Evolutionary conservation across 92 coral and sea anemone species (phyloP), one percentile per base, ranked within the genome.

Genomic region (Paramuricea clavata): DNA sequence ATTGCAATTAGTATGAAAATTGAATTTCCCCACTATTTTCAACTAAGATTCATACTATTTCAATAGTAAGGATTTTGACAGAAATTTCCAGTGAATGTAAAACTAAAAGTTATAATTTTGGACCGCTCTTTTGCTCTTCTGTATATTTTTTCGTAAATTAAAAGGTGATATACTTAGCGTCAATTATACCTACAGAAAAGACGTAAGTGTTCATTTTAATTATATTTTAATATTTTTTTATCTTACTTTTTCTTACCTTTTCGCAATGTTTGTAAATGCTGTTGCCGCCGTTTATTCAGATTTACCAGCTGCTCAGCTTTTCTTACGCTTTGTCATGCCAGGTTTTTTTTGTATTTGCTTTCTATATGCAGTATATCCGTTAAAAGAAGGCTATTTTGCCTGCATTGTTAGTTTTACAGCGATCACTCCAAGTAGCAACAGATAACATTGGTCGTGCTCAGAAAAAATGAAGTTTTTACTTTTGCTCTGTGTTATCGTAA

Each of bases 251-350:
- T 47, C 52, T 1, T 15, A 47, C 3, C 52, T 47, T 47, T 12
- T 6, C 10, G 52, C 52, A 47, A 47, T 47, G 16, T 6, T 72
- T 72, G 44, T 42, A 15, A 22, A 12, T 22, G 78, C 78, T 72
- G 78, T 43, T 39, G 30, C 23, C 50, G 17, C 23, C 35, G 32
- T 72, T 72, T 72, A 54, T 72, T 33, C 78, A 72, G 78, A 54
- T 31, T 67, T 67, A 10, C 30, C 69, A 30, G 31, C 69, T 30
- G 12, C 64, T 56, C 42, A 36, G 8, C 42, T 36, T 8, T 36
- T 8, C 42, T 36, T 36, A 2, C 42, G 42, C 42, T n/a, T n/a
- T n/a, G n/a, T n/a, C n/a, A n/a, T n/a, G n/a, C n/a, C n/a, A n/a
- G n/a, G n/a, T n/a, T n/a, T n/a, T n/a, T n/a, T n/a, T n/a, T n/a